These are phyloP conservation scores for Graphium colonna DNA, from an alignment of 2,888 invertebrate genomes.

Conservation along the genomic window DNA sequence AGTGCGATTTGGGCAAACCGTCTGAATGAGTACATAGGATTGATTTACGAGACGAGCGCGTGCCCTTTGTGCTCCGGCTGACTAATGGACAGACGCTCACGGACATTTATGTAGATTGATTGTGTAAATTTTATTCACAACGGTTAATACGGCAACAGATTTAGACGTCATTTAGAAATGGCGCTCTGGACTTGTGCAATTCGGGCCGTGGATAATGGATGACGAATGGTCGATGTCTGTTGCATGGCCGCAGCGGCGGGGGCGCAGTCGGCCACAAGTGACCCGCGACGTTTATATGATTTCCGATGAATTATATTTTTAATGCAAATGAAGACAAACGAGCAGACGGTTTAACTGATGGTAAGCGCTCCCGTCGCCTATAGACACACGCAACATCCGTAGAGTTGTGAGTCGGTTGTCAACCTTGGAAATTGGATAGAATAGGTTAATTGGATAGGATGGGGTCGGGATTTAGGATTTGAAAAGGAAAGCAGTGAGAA, in stretches of 20 bases:
- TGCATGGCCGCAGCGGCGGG: constrained; percentile 67
- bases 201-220: constrained; percentile 79
- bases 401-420: no score
- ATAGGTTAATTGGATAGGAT: no score
- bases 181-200: constrained; percentile 80
- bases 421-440: no score
- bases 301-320: no score
- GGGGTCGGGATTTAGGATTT: no score
- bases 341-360: no score
- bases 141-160: constrained; percentile 80
- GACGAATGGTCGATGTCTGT: constrained; percentile 74
- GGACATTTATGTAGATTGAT: constrained; percentile 81
- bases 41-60: constrained; percentile 80
- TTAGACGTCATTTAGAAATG: constrained; percentile 81
- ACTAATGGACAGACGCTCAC: constrained; percentile 80
- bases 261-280: constrained; percentile 46
- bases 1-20: constrained; percentile 73
- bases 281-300: no score
- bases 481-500: no score
- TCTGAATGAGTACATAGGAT: constrained; percentile 72
- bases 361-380: no score
- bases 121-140: constrained; percentile 81
- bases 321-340: no score
- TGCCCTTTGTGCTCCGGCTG: constrained; percentile 77
- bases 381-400: no score